Evolutionary conservation across 2,113 vertebrate genomes (phyloP).

Genomic region (Megalops atlanticus): DNA sequence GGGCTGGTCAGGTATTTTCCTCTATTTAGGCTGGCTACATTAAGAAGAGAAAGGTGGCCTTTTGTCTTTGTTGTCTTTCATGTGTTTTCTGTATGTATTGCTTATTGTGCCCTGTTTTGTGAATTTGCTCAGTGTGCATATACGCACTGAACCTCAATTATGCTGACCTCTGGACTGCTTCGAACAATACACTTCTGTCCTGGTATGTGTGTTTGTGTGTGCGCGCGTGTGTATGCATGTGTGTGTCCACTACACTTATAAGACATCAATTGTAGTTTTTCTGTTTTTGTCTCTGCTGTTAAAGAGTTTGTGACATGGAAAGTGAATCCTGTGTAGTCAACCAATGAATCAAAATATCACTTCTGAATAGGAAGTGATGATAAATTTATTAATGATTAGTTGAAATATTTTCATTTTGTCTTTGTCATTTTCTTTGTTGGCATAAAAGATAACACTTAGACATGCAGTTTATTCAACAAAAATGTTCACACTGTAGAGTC

Average conservation of each 20-base stretch:
- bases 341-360: too few relatives aligned
- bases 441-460: background rate
- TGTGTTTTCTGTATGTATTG: background rate
- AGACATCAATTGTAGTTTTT: background rate
- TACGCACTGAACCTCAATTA: background rate
- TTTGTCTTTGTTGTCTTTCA: conserved; percentile 9
- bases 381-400: background rate
- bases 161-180: background rate
- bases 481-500: background rate
- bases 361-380: background rate
- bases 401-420: background rate
- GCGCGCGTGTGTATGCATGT: background rate
- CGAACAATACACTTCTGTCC: background rate
- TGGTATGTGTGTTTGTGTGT: background rate
- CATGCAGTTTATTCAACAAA: background rate
- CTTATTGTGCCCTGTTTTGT: background rate
- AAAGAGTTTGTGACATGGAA: too few relatives aligned
- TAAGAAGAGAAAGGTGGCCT: conserved; percentile 28
- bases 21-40: conserved; percentile 30
- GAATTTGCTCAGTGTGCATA: background rate
- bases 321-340: too few relatives aligned
- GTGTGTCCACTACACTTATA: too few relatives aligned
- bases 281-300: background rate
- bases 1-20: conserved; percentile 51
- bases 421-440: background rate